Evolutionary conservation across 1,140 invertebrate genomes (phyloP), one percentile per base, ranked within the genome.

Genomic region (Halesus radiatus): DNA sequence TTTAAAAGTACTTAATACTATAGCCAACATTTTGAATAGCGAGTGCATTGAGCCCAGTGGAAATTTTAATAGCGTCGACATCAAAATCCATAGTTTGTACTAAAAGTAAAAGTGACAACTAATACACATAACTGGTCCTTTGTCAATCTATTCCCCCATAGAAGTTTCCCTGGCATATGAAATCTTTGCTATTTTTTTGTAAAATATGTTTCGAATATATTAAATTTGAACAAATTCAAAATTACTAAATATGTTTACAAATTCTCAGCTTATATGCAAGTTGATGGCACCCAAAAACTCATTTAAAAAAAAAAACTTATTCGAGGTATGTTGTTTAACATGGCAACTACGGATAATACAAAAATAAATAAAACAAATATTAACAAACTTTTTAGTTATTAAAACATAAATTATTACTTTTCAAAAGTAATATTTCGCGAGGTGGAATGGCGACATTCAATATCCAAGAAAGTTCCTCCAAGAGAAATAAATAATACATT

Each of bases 281-380:
- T 60, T 20, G 20, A 53, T 72, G 68, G 68, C 50, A 72, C 68
- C 68, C 68, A 54, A 37, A 60, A 60, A 66, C 37, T 45, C 37
- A 45, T n/a, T 45, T 32, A 15, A 66, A 66, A 13, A 53, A 72
- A 54, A 72, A 16, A 23, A 72, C 37, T 72, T 26, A 75, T 58
- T 58, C 72, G 72, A 75, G 72, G 72, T 75, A 75, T 32, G 72
- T 58, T 58, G 54, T 72, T 72, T 75, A 75, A 58, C 72, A 75
- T 75, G 72, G 72, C 72, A 75, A 58, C 72, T 75, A 56, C 72
- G 53, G 72, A 58, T 56, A 60, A 58, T 75, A 75, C 52, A 58
- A 56, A 58, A 75, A 56, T 75, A 75, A 75, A 75, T 58, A 56
- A 75, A 75, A 72, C 68, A 72, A 75, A 75, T 75, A 75, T 56